Evolutionary conservation across 2,797 vertebrate genomes (phyloP).

Genomic region (Oryzias dopingdopingensis): DNA sequence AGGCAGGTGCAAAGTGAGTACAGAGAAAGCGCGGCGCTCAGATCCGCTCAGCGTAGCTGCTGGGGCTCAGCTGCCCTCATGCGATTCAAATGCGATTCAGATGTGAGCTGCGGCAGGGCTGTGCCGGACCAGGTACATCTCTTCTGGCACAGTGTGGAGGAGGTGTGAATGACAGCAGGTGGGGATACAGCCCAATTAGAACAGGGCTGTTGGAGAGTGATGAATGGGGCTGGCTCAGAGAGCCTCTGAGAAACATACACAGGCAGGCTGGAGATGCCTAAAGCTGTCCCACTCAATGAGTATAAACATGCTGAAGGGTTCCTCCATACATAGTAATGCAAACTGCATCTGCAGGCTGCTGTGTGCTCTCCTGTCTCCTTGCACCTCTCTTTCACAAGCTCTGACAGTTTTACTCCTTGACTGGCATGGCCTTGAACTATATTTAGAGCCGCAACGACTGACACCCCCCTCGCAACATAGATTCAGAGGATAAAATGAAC

Average conservation of each 20-base stretch:
- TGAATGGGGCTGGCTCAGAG: slow-evolving; percentile 74
- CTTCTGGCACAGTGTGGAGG: slow-evolving; percentile 63
- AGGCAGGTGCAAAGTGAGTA: slow-evolving; percentile 49
- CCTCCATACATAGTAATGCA: slow-evolving; percentile 67
- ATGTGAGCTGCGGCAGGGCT: slow-evolving; percentile 60
- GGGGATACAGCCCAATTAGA: slow-evolving; percentile 81
- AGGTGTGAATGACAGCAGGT: slow-evolving; percentile 81
- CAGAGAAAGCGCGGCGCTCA: slow-evolving; percentile 41
- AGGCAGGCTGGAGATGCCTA: slow-evolving; percentile 70
- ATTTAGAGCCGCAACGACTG: slow-evolving; percentile 60
- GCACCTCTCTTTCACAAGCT: slow-evolving; percentile 54
- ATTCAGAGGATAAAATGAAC: slow-evolving; percentile 35
- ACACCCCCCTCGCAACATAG: slow-evolving; percentile 36
- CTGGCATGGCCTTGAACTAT: slow-evolving; percentile 68
- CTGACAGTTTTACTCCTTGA: slow-evolving; percentile 71
- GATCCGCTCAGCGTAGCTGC: slow-evolving; percentile 55
- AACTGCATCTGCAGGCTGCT: slow-evolving; percentile 50
- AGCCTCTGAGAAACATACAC: slow-evolving; percentile 67
- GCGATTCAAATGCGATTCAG: slow-evolving; percentile 74
- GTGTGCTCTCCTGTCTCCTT: slow-evolving; percentile 58
- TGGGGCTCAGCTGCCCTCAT: slow-evolving; percentile 70
- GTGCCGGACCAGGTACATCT: slow-evolving; percentile 69
- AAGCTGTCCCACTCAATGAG: slow-evolving; percentile 79
- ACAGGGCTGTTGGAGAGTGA: slow-evolving; percentile 77
- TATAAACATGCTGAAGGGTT: slow-evolving; percentile 77